Conservation (phyloP, 2,797 vertebrate species). For the Sebastes elongatus region DNA sequence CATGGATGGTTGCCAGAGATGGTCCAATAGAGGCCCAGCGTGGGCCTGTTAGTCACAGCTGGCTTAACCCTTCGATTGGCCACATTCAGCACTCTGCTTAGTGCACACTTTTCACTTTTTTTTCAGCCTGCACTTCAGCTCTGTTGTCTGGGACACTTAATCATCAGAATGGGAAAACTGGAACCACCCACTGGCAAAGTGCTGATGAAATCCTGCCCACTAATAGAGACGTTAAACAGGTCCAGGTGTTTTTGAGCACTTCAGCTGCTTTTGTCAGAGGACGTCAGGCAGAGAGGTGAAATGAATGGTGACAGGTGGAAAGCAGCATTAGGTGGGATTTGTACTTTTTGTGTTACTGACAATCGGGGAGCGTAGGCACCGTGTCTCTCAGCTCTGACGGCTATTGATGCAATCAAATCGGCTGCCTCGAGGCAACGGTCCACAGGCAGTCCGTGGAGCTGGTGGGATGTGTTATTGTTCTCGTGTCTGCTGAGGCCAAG, state of each 20-base stretch:
- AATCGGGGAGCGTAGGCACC: slow-evolving; percentile 19
- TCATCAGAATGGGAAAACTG: slow-evolving; percentile 37
- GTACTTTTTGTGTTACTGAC: slow-evolving; percentile 46
- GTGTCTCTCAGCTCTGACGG: neutral
- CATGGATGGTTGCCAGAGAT: slow-evolving; percentile 70
- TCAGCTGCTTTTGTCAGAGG: slow-evolving; percentile 13
- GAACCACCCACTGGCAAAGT: slow-evolving; percentile 37
- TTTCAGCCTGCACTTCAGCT: slow-evolving; percentile 12
- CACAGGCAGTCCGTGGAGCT: slow-evolving; percentile 11
- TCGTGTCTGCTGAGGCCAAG: slow-evolving; percentile 6
- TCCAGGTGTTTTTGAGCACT: slow-evolving; percentile 23
- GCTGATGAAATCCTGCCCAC: slow-evolving; percentile 32
- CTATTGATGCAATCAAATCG: slow-evolving; percentile 61
- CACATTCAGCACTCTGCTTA: slow-evolving; percentile 56
- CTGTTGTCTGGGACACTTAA: slow-evolving; percentile 37
- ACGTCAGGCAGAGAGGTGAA: slow-evolving; percentile 19
- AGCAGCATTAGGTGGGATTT: slow-evolving; percentile 23
- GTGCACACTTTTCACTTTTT: slow-evolving; percentile 36
- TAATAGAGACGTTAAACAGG: slow-evolving; percentile 24
- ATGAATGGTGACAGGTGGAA: slow-evolving; percentile 35
- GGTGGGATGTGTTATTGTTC: slow-evolving; percentile 27
- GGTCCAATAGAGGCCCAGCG: slow-evolving; percentile 61
- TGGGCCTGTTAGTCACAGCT: slow-evolving; percentile 75
- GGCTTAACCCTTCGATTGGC: slow-evolving; percentile 70
- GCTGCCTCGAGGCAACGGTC: slow-evolving; percentile 48